phyloP scores from a whole-genome alignment of 2,113 vertebrate species.

The Myiagra hebetior region DNA sequence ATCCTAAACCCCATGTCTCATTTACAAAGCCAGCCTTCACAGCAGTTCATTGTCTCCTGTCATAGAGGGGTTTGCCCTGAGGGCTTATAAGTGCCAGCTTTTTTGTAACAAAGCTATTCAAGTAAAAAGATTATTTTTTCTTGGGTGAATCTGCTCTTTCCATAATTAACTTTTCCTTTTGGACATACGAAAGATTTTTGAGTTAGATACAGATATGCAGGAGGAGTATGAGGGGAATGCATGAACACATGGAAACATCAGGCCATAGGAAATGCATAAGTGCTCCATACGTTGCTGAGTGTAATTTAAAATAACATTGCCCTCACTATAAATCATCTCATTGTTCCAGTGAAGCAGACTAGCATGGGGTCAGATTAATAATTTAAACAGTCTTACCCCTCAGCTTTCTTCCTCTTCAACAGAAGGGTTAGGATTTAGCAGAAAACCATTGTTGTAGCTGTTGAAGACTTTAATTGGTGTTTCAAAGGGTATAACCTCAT shows the following conservation, averaged over 20 bases:
- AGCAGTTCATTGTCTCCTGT: background rate
- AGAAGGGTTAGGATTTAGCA: background rate
- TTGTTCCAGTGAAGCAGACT: background rate
- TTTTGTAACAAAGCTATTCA: background rate
- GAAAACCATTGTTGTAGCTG: background rate
- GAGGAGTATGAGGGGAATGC: background rate
- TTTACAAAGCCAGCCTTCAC: slow-evolving; percentile 9
- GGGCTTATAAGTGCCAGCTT: background rate
- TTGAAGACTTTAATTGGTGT: slow-evolving; percentile 25
- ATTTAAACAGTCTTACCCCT: background rate
- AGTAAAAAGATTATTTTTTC: background rate
- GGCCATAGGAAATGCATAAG: background rate
- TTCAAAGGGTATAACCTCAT: background rate
- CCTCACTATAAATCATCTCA: slow-evolving; percentile 21
- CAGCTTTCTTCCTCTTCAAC: background rate
- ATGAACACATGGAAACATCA: background rate
- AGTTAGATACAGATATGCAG: background rate
- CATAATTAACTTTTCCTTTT: background rate
- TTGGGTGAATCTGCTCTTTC: background rate
- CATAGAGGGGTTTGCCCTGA: background rate
- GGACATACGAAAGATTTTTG: background rate
- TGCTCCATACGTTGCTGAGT: background rate
- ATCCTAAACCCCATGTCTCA: background rate
- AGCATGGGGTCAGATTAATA: slow-evolving; percentile 39
- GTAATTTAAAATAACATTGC: slow-evolving; percentile 43